Conservation (phyloP, 2,113 vertebrate species). For the Pavo muticus region DNA sequence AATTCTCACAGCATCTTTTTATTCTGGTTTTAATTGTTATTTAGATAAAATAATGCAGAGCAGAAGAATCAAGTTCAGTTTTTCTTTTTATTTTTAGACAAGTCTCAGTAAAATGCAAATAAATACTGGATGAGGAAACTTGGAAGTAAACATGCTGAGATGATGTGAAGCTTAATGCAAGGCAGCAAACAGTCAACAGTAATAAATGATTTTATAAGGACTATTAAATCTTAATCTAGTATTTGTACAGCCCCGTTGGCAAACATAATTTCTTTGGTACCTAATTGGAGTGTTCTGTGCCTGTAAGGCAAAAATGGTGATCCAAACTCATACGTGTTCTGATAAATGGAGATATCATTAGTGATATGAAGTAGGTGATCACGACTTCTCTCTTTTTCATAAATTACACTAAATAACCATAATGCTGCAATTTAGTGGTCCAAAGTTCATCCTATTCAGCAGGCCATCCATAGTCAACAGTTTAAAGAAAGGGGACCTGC, state of each 20-base stretch:
- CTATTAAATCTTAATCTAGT: slow-evolving; percentile 76
- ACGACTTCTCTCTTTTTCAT: slow-evolving; percentile 81
- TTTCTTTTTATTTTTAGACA: not conserved
- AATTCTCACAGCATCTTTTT: not conserved
- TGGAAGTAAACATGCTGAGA: slow-evolving; percentile 34
- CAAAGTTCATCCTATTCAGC: slow-evolving; percentile 94
- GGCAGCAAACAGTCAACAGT: slow-evolving; percentile 47
- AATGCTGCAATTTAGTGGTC: slow-evolving; percentile 98
- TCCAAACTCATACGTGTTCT: slow-evolving; percentile 78
- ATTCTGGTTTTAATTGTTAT: slow-evolving; percentile 17
- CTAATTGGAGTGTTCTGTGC: slow-evolving; percentile 73
- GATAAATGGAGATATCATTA: slow-evolving; percentile 86
- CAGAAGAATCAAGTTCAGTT: not conserved
- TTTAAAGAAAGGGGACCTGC: slow-evolving; percentile 94
- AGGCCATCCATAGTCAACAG: slow-evolving; percentile 96
- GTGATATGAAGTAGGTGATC: slow-evolving; percentile 83
- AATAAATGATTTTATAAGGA: slow-evolving; percentile 62
- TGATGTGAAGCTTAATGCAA: slow-evolving; percentile 58
- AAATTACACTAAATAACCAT: slow-evolving; percentile 99
- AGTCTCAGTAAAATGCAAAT: slow-evolving; percentile 37
- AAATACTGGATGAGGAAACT: slow-evolving; percentile 30
- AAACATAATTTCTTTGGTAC: slow-evolving; percentile 53
- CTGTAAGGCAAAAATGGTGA: slow-evolving; percentile 69
- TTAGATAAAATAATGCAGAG: not conserved
- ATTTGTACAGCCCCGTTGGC: slow-evolving; percentile 35